phyloP scores from a whole-genome alignment of 1,140 invertebrate species.

The Trigoniulus corallinus region DNA sequence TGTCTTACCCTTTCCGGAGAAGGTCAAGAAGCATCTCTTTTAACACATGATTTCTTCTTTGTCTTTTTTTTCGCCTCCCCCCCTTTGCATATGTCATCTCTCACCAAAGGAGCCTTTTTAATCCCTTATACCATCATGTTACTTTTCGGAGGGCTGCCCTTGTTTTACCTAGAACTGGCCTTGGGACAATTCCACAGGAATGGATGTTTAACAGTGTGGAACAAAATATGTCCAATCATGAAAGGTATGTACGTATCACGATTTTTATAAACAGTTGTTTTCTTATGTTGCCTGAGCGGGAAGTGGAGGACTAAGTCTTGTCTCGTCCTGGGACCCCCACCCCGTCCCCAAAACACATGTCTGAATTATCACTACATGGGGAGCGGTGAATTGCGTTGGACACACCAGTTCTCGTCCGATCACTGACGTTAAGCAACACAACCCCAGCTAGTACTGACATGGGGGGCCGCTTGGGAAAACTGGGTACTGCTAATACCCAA shows the following conservation, averaged over 20 bases:
- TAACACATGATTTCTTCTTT: no score
- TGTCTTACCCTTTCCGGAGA: no score
- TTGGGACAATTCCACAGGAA: conserved; percentile 31
- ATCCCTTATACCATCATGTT: conserved; percentile 38
- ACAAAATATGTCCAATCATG: conserved; percentile 28
- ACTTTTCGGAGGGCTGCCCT: conserved; percentile 34
- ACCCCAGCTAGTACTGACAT: no score
- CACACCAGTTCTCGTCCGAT: no score
- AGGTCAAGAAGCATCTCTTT: no score
- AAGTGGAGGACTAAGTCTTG: not conserved
- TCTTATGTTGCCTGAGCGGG: not conserved
- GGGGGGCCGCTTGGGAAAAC: no score
- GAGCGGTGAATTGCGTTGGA: no score
- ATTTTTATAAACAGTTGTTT: not conserved
- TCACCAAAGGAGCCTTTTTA: conserved; percentile 42
- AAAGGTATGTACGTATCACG: conserved; percentile 23
- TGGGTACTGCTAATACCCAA: no score
- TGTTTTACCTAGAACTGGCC: conserved; percentile 41
- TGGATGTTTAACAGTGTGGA: conserved; percentile 29
- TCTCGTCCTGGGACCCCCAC: not conserved
- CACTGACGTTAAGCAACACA: no score
- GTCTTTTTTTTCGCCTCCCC: no score
- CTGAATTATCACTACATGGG: not conserved
- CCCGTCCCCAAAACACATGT: not conserved
- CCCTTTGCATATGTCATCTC: no score